Percentiles rank a stretch among this genome's conserved stretches.
These are phyloP conservation scores for Acholoe squamosa DNA, from an alignment of 2,888 invertebrate species.

Conservation along the genomic window DNA sequence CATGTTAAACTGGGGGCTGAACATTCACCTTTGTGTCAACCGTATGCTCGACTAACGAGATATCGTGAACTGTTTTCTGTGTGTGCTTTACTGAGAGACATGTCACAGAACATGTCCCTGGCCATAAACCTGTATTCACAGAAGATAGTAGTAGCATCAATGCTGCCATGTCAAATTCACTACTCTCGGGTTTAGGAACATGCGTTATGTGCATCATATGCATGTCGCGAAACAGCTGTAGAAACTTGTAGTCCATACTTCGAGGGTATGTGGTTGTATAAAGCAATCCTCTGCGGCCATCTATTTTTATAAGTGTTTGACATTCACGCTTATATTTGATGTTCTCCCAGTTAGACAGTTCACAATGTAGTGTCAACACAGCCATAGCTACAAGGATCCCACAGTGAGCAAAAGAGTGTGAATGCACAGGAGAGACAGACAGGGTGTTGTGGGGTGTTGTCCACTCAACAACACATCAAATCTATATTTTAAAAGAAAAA, in stretches of 20 bases:
- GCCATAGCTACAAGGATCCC: background rate
- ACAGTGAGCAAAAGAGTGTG: background rate
- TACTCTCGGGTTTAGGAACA: background rate
- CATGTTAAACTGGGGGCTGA: no score
- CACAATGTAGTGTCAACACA: background rate
- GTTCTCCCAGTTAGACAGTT: background rate
- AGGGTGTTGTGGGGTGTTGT: no score
- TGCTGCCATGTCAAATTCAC: background rate
- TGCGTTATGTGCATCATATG: background rate
- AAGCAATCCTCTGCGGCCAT: background rate
- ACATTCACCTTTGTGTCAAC: no score
- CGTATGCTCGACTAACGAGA: no score
- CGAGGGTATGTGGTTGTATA: background rate
- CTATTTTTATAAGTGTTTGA: conserved; percentile 5
- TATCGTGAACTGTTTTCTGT: no score
- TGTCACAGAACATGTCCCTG: background rate
- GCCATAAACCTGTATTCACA: background rate
- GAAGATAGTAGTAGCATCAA: background rate
- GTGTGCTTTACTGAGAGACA: background rate
- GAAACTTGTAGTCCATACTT: background rate
- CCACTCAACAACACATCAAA: no score
- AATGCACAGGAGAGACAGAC: no score
- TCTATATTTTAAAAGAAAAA: no score
- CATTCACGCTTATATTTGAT: background rate
- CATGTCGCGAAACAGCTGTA: background rate